Base-by-base conservation (phyloP, 30 jellyfish, hydroid and myxozoan species). In the Hydra vulgaris region DNA sequence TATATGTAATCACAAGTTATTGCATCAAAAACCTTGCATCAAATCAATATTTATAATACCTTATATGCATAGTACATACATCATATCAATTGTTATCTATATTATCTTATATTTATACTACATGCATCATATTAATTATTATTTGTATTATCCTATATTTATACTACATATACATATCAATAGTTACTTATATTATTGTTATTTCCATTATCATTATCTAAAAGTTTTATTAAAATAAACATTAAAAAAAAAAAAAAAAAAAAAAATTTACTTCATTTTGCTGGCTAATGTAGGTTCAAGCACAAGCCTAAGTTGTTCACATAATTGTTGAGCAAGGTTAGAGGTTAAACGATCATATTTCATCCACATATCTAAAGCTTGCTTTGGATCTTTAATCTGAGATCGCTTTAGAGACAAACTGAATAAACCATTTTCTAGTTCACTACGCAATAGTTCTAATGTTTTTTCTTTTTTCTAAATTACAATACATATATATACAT, bases 261-360 rank as follows among this genome's bases (percentile, higher is more conserved):
- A 21, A 25, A 56, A n/a, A 8, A 23, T 89, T 78, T 66, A 90
- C 97, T 67, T 86, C 84, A 94, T 71, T 82, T 94, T 94, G 79
- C 95, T 94, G 56, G 96, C 95, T 23, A 80, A 66, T 0, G 99
- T 94, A 0, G 99, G 99, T 73, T 94, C 99, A 24, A 94, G 68
- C 27, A 94, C 90, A 68, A 94, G 86, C 18, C 99, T 94, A 23
- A 94, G 71, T 78, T 94, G 96, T 52, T 94, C 99, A 79, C 99
- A 94, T 24, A 94, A 90, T 67, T 87, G 96, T 74, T 82, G 95
- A n/a, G 98, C 95, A 22, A 87, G 73, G 15, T 82, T 26, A 4
- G 96, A 75, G 17, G 96, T 88, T 73, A 92, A 66, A 18, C 26
- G 72, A 53, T 87, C 96, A 54, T 87, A 92, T 76, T 92, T 88